A percentile compares a stretch with the other conserved stretches of the same genome.
These are phyloP conservation scores for Pollenia griseotomentosa DNA, from an alignment of 2,888 invertebrate species.

Conservation along the genomic window DNA sequence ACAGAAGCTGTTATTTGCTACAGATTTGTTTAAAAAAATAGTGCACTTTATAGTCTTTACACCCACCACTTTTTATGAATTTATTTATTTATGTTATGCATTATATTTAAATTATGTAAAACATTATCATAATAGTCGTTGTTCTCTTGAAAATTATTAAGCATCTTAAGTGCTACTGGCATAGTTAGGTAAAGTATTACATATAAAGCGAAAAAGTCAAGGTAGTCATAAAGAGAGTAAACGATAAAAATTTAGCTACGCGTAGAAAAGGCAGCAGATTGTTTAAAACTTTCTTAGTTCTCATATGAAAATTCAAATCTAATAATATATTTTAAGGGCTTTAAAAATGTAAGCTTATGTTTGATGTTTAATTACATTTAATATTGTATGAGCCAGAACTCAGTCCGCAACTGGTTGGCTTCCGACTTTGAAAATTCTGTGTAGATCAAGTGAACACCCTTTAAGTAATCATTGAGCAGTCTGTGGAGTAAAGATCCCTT, in stretches of 20 bases:
- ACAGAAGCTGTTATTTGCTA: too few species aligned
- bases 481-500: too few species aligned
- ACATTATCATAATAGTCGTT: neutral
- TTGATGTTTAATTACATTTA: too few species aligned
- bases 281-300: too few species aligned
- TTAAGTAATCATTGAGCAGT: too few species aligned
- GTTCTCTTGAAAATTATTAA: slow-evolving; percentile 1
- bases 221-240: slow-evolving; percentile 14
- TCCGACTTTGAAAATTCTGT: too few species aligned
- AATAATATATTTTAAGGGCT: too few species aligned
- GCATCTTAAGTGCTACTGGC: slow-evolving; percentile 13
- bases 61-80: neutral
- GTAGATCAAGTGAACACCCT: too few species aligned
- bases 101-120: slow-evolving; percentile 24
- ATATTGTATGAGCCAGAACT: too few species aligned
- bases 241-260: neutral
- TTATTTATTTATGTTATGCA: neutral
- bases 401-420: too few species aligned
- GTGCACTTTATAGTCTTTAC: neutral
- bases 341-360: too few species aligned
- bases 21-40: neutral
- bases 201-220: slow-evolving; percentile 14
- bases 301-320: too few species aligned
- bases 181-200: neutral
- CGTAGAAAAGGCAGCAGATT: neutral